phyloP scores from a whole-genome alignment of 2,888 invertebrate species.

The Venustoraphidia nigricollis region DNA sequence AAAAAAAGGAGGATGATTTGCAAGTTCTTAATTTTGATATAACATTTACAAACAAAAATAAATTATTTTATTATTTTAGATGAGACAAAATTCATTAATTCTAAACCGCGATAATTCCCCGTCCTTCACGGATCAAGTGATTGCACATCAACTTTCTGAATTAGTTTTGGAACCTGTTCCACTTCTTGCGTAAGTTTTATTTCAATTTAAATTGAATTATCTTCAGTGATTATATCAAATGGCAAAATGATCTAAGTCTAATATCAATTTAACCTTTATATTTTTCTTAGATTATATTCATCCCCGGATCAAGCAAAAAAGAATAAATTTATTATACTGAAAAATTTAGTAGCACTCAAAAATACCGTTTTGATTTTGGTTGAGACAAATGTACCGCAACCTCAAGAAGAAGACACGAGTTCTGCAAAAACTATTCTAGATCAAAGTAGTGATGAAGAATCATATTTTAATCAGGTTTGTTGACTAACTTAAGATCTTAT shows the following conservation, averaged over 20 bases:
- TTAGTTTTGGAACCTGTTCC: slow-evolving; percentile 32
- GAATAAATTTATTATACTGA: slow-evolving; percentile 37
- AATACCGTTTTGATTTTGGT: slow-evolving; percentile 42
- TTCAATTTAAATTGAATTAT: not conserved
- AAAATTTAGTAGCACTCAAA: slow-evolving; percentile 35
- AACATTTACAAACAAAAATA: slow-evolving; percentile 7
- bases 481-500: too few species aligned
- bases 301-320: slow-evolving; percentile 33
- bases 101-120: too few species aligned
- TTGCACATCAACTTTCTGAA: slow-evolving; percentile 19
- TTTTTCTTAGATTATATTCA: slow-evolving; percentile 31
- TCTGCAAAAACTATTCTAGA: slow-evolving; percentile 6
- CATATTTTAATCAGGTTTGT: too few species aligned
- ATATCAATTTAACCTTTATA: slow-evolving; percentile 3
- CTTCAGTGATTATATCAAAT: too few species aligned
- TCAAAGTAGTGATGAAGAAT: too few species aligned
- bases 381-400: slow-evolving; percentile 42
- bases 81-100: too few species aligned
- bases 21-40: too few species aligned
- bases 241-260: not conserved
- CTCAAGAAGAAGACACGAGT: slow-evolving; percentile 11
- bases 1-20: too few species aligned
- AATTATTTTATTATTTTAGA: too few species aligned
- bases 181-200: slow-evolving; percentile 31
- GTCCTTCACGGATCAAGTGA: too few species aligned